A percentile compares a stretch with the other conserved stretches of the same genome.
phyloP scores from a whole-genome alignment of 92 coral and sea anemone genomes.

The Actinostola sp. region DNA sequence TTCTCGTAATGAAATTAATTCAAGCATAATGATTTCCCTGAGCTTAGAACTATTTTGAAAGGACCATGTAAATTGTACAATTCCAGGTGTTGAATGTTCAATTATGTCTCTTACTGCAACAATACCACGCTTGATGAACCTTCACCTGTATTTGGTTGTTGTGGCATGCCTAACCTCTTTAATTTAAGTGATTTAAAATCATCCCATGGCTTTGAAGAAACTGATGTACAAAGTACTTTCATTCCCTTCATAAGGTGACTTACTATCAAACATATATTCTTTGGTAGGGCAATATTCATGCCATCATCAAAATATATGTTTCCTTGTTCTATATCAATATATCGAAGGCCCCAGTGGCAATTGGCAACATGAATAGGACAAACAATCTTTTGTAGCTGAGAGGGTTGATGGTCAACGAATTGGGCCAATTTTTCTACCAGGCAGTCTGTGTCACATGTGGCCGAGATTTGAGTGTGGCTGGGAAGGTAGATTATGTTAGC shows the following conservation, averaged over 20 bases:
- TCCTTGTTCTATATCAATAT: conserved; percentile 4
- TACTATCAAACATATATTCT: background rate
- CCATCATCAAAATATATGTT: conserved; percentile 27
- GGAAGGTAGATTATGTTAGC: background rate
- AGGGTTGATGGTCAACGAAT: too few species aligned
- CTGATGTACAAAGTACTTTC: background rate
- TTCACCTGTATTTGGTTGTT: conserved; percentile 26
- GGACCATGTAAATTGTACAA: background rate
- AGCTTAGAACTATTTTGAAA: background rate
- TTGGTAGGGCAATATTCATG: conserved; percentile 22
- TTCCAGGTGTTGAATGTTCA: background rate
- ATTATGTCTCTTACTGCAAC: conserved; percentile 40
- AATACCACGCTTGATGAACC: conserved; percentile 51
- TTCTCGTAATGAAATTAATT: background rate
- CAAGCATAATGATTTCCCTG: background rate
- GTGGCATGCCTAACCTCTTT: conserved; percentile 47
- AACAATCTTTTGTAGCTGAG: too few species aligned
- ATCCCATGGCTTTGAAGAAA: background rate
- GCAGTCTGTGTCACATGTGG: background rate
- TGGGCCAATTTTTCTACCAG: background rate
- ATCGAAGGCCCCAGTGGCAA: conserved; percentile 6
- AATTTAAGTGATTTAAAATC: background rate
- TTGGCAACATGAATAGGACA: conserved; percentile 15
- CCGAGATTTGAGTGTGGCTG: background rate
- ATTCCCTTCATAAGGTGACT: background rate